A percentile compares a stretch with the other conserved stretches of the same genome.
These are phyloP conservation scores for Pristionchus fissidentatus DNA, from an alignment of 2,888 invertebrate species.

Conservation along the genomic window DNA sequence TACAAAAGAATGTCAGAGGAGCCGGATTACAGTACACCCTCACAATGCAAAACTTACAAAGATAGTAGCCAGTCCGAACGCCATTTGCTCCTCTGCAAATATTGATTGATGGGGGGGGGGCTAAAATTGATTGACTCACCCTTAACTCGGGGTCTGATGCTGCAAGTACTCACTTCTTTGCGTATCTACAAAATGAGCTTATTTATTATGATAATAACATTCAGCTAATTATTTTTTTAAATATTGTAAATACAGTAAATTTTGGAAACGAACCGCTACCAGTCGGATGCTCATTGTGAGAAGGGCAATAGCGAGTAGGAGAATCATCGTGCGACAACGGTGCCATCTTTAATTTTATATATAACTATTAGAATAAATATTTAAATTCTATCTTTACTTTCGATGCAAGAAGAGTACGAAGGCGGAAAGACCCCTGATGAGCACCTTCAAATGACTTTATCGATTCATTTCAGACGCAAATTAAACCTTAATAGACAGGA, in stretches of 20 bases:
- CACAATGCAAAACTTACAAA: not conserved
- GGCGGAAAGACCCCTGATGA: not conserved
- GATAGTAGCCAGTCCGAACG: not conserved
- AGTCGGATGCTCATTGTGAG: constrained; percentile 1
- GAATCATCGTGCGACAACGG: constrained; percentile 24
- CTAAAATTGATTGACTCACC: not conserved
- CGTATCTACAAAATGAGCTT: not conserved
- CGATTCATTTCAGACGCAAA: not conserved
- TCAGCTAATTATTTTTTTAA: too few relatives aligned
- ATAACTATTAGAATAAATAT: not conserved
- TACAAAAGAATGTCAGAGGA: too few relatives aligned
- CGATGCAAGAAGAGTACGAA: not conserved
- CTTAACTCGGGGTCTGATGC: not conserved
- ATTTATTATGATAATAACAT: not conserved
- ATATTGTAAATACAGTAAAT: too few relatives aligned
- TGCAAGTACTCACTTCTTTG: not conserved
- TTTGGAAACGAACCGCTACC: too few relatives aligned
- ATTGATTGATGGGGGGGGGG: not conserved
- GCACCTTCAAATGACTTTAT: not conserved
- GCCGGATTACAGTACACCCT: not conserved
- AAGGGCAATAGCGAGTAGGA: not conserved
- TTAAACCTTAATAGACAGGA: not conserved
- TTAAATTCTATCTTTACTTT: not conserved
- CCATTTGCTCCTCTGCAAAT: not conserved
- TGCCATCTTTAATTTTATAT: not conserved